Evolutionary conservation across 1,140 invertebrate genomes (phyloP).

Genomic region (Camponotus pennsylvanicus): DNA sequence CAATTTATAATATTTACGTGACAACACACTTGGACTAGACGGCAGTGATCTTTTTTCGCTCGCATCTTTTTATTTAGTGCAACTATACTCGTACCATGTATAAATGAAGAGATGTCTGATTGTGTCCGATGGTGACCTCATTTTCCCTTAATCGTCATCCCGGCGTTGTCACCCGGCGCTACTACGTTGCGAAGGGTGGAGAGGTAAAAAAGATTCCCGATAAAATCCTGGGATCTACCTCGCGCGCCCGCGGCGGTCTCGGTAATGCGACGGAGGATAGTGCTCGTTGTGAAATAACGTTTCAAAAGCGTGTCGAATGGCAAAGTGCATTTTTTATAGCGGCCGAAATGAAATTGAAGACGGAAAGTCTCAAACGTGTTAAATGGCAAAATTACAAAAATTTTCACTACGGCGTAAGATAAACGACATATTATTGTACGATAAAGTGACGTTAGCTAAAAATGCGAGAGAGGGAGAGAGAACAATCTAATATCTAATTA

Average conservation of each 20-base stretch:
- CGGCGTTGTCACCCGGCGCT: conserved; percentile 15
- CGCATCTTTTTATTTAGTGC: conserved; percentile 18
- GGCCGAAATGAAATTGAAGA: conserved; percentile 58
- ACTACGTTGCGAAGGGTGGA: conserved; percentile 21
- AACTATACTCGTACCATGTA: background rate
- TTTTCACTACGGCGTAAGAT: conserved; percentile 4
- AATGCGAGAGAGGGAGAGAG: too few species aligned
- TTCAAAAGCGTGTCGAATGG: conserved; percentile 61
- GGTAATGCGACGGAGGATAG: conserved; percentile 55
- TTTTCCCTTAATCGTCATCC: conserved; percentile 53
- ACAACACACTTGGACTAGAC: background rate
- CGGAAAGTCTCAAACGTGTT: conserved; percentile 46
- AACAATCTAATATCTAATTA: conserved; percentile 7
- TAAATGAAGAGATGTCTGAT: conserved; percentile 46
- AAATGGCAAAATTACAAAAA: conserved; percentile 36
- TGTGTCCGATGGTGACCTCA: conserved; percentile 53
- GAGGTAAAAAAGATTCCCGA: conserved; percentile 55
- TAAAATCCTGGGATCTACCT: conserved; percentile 54
- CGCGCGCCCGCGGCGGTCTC: conserved; percentile 58
- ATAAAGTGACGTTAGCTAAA: conserved; percentile 2
- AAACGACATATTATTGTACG: background rate
- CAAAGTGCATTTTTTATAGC: conserved; percentile 61
- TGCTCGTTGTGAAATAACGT: conserved; percentile 59
- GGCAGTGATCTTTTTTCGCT: conserved; percentile 18
- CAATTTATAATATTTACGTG: background rate